Conservation (phyloP, 2,797 vertebrate genomes). For the Acanthurus lineatus region DNA sequence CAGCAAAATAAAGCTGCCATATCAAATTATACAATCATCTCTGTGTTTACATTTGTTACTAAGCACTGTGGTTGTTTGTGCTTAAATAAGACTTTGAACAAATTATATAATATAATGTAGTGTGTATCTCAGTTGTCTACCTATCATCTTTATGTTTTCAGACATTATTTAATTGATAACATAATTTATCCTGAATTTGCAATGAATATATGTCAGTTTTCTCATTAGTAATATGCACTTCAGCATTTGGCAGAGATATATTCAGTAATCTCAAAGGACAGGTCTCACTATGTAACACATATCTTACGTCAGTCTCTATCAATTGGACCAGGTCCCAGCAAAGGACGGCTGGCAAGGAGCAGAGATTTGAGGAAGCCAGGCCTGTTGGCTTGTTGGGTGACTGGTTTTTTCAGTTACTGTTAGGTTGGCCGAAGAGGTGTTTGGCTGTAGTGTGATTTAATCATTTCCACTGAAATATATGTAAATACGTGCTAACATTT, state of each 20-base stretch:
- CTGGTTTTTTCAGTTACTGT: slow-evolving; percentile 52
- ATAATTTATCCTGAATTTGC: slow-evolving; percentile 41
- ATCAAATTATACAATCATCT: slow-evolving; percentile 8
- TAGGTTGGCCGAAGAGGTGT: slow-evolving; percentile 39
- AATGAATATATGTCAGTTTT: slow-evolving; percentile 31
- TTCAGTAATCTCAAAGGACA: slow-evolving; percentile 46
- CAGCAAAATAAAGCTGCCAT: slow-evolving; percentile 28
- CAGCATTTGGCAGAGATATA: slow-evolving; percentile 48
- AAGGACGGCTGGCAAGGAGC: slow-evolving; percentile 50
- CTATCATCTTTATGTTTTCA: slow-evolving; percentile 34
- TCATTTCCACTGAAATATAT: slow-evolving; percentile 24
- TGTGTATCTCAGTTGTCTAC: neutral
- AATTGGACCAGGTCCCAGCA: slow-evolving; percentile 60
- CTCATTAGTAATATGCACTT: slow-evolving; percentile 21
- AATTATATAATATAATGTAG: neutral
- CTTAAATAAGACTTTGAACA: neutral
- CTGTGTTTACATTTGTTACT: slow-evolving; percentile 10
- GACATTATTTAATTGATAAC: slow-evolving; percentile 24
- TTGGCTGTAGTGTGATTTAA: slow-evolving; percentile 43
- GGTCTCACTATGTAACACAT: slow-evolving; percentile 64
- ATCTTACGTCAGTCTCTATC: slow-evolving; percentile 55
- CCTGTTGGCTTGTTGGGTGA: slow-evolving; percentile 51
- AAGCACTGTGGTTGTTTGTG: neutral
- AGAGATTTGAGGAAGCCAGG: slow-evolving; percentile 50
- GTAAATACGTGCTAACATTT: too few species aligned